These are phyloP conservation scores for Tinamus major DNA, from an alignment of 2,797 vertebrate species.

Conservation along the genomic window DNA sequence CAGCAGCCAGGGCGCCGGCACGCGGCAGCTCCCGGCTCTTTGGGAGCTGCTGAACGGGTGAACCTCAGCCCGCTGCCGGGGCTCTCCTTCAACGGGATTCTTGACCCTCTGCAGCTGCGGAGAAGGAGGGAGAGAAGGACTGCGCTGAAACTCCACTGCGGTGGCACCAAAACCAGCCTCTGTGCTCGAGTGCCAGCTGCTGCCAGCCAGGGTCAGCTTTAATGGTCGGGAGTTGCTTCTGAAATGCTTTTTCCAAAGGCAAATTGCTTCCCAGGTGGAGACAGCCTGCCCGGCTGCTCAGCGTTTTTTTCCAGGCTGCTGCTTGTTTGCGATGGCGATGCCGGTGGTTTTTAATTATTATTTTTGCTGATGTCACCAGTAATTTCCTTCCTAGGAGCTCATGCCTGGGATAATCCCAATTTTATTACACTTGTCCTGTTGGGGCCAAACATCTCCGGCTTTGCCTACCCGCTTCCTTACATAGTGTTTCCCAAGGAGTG, in stretches of 20 bases:
- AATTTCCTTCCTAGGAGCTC: neutral
- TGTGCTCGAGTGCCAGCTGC: neutral
- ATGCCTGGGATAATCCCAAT: neutral
- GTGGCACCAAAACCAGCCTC: neutral
- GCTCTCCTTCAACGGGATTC: neutral
- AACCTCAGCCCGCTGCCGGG: neutral
- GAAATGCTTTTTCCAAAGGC: conserved; percentile 2
- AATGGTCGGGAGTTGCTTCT: neutral
- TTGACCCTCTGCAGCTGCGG: conserved; percentile 39
- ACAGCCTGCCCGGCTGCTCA: neutral
- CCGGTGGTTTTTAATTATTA: neutral
- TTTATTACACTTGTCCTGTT: neutral
- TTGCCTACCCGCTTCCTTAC: neutral
- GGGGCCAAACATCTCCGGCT: neutral
- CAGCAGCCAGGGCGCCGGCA: neutral
- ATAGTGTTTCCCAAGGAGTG: neutral
- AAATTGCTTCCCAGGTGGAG: neutral
- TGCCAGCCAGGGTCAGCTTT: neutral
- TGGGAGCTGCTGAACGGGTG: conserved; percentile 49
- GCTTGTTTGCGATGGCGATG: neutral
- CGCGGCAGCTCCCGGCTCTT: neutral
- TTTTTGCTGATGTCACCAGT: neutral
- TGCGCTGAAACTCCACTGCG: neutral
- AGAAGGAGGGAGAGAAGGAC: neutral
- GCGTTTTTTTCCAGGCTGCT: neutral